These are phyloP conservation scores for Pseudopodoces humilis DNA, from an alignment of 2,113 vertebrate species.

Conservation along the genomic window DNA sequence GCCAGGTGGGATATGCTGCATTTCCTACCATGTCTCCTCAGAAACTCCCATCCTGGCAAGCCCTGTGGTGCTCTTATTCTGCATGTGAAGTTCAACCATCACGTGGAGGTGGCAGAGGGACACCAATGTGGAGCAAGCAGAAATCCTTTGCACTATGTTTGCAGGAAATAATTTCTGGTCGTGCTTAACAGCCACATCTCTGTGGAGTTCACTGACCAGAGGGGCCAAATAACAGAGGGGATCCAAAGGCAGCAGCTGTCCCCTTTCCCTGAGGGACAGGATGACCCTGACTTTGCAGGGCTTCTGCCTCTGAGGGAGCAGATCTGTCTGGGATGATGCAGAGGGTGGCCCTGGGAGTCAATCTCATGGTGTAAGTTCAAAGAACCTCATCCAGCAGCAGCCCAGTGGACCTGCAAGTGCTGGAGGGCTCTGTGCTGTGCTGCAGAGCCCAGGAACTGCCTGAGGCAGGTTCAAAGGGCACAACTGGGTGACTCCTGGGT, in stretches of 20 bases:
- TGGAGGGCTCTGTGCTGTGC: not conserved
- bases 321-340: accelerated
- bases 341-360: not conserved
- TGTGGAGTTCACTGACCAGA: not conserved
- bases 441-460: not conserved
- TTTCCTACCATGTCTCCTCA: not conserved
- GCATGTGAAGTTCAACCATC: not conserved
- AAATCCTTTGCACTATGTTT: not conserved
- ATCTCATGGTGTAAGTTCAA: not conserved
- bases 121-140: not conserved
- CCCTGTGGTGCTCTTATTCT: not conserved
- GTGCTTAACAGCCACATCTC: not conserved
- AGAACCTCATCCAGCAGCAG: not conserved
- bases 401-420: not conserved
- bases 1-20: not conserved
- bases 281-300: not conserved
- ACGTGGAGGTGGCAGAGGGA: not conserved
- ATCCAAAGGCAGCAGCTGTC: not conserved
- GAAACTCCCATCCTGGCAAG: not conserved
- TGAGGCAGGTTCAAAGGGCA: not conserved
- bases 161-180: not conserved
- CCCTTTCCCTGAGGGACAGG: not conserved
- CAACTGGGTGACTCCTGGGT: not conserved
- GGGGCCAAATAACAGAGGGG: not conserved
- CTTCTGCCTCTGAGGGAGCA: not conserved